Base-by-base conservation (phyloP, 2,797 vertebrate genomes). In the Lophius americanus region DNA sequence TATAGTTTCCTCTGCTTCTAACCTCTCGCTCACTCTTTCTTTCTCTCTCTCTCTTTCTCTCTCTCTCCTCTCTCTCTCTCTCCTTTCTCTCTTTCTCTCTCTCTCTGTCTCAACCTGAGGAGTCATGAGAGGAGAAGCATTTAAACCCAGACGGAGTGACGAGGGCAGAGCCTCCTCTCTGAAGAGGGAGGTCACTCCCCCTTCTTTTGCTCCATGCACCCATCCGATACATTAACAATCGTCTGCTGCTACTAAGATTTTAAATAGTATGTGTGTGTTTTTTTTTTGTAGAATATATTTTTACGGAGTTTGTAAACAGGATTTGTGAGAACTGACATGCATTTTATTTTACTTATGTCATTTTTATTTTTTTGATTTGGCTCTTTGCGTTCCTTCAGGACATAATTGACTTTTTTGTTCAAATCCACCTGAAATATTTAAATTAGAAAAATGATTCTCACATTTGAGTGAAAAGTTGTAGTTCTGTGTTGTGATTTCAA, bases 91-190 rank as follows among this genome's bases (percentile, higher is more conserved):
- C 23, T 23, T 23, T 23, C 23, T 23, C 23, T 23, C 23, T 23
- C 23, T 23, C 23, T 23, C 23, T 23, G 1, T 23, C 23, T 23
- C 23, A 23, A 23, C 23, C 23, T 23, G 23, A 23, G 63, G 61
- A 89, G 92, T 92, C 91, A 91, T 87, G 88, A 90, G 91, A 89
- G 91, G 79, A 69, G 83, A 63, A 72, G 35, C 61, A 41, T 60
- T 89, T 43, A 91, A 93, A 59, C 90, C 88, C 92, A 93, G 91
- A 73, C 91, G 88, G 92, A 90, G 89, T n/a, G 54, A 73, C 46
- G 23, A 62, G 60, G 36, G 46, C 72, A 73, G 70, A 58, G 55
- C 6, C 11, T 51, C 73, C 60, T 63, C 61, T 68, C 54, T 60
- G 60, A 67, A 23, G n/a, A 13, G 3, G 36, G 58, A 56, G 60